These are phyloP conservation scores for Andrena dorsata DNA, from an alignment of 2,888 invertebrate genomes.

Conservation along the genomic window DNA sequence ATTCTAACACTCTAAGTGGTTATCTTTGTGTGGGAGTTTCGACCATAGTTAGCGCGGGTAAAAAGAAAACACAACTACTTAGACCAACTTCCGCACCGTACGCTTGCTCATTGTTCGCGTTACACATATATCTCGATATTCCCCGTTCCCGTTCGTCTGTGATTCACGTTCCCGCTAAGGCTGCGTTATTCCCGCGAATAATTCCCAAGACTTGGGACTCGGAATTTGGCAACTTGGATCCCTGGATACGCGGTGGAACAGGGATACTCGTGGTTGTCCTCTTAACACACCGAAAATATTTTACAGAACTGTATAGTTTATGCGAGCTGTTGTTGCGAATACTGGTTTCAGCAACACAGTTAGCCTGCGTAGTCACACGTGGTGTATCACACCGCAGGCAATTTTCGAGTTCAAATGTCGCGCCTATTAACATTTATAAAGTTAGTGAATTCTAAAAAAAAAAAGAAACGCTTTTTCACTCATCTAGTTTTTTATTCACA, in stretches of 20 bases:
- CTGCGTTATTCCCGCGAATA: neutral
- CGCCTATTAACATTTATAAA: too few relatives aligned
- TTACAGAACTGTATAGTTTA: neutral
- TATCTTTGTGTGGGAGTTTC: slow-evolving; percentile 56
- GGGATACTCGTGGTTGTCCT: neutral
- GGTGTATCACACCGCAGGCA: too few relatives aligned
- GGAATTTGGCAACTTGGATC: neutral
- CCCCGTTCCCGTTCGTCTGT: slow-evolving; percentile 2
- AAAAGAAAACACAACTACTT: slow-evolving; percentile 3
- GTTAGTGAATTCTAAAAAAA: too few relatives aligned
- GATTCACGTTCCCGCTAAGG: slow-evolving; percentile 28
- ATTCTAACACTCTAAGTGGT: slow-evolving; percentile 38
- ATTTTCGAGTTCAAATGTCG: too few relatives aligned
- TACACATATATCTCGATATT: slow-evolving; percentile 26
- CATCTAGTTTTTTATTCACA: too few relatives aligned
- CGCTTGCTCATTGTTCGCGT: slow-evolving; percentile 11
- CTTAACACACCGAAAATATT: neutral
- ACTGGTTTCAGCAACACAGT: too few relatives aligned
- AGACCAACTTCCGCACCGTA: slow-evolving; percentile 12
- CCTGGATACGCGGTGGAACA: neutral
- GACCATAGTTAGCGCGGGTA: slow-evolving; percentile 26
- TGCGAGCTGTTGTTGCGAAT: too few relatives aligned
- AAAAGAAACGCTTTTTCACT: too few relatives aligned
- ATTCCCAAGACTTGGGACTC: slow-evolving; percentile 1
- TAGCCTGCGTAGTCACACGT: too few relatives aligned